Evolutionary conservation across 2,888 invertebrate genomes (phyloP), one percentile per base, ranked within the genome.

Genomic region (Geophilus truncorum): DNA sequence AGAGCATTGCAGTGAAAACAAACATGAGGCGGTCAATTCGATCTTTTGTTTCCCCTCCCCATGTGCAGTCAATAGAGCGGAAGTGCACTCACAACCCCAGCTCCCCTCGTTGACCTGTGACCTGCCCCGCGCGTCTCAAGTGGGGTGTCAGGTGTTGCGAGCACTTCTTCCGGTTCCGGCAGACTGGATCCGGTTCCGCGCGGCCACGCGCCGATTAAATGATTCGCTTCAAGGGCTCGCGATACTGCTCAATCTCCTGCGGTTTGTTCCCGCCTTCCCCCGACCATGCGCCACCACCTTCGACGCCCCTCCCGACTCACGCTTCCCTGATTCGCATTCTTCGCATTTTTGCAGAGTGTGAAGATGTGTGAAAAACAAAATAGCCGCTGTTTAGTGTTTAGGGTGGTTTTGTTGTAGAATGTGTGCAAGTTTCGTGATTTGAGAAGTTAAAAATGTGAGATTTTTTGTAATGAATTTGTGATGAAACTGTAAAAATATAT

Each of bases 191-290:
- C 57, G 57, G 57, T 57, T 57, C 57, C 78, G 78, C 78, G 23
- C 34, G 78, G 78, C 32, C 76, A 76, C 76, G 78, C 78, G 78
- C 30, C 36, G 78, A 78, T 78, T 78, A 21, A 78, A 78, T 78
- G 78, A 78, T 78, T 21, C 78, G 78, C 78, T 18, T 78, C 36
- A 78, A 78, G 15, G 36, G 34, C 78, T 34, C 78, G 10, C 78
- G 32, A 57, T 32, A 36, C 78, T 78, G 78, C 78, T 78, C 78
- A 78, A 78, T 78, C 78, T 78, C 78, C 78, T 78, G 78, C 78
- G 78, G 78, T 78, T 32, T 57, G 10, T 9, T 57, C n/a, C 57
- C 57, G 15, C 15, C 57, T n/a, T 57, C 15, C 28, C 76, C 78
- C 30, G 25, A 32, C 30, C 76, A 76, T 18, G 76, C 76, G 76